A percentile compares a stretch with the other conserved stretches of the same genome.
These are phyloP conservation scores for Thaumetopoea pityocampa DNA, from an alignment of 1,140 invertebrate genomes.

Conservation along the genomic window DNA sequence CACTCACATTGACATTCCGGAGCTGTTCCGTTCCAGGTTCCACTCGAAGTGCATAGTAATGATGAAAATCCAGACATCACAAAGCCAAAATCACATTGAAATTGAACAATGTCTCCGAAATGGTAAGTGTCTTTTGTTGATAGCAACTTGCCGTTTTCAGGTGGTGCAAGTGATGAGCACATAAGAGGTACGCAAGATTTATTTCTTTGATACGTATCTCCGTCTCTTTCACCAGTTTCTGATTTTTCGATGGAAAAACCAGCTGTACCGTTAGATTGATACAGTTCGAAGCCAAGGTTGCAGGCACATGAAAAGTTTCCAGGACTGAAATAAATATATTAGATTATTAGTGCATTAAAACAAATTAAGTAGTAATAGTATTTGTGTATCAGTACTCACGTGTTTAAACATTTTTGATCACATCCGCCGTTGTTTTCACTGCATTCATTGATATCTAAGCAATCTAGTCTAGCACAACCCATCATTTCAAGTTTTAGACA, in stretches of 20 bases:
- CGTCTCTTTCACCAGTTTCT: slow-evolving; percentile 91
- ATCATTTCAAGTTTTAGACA: slow-evolving; percentile 95
- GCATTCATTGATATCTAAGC: slow-evolving; percentile 95
- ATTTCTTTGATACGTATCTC: slow-evolving; percentile 93
- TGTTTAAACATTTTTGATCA: slow-evolving; percentile 95
- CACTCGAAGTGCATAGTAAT: slow-evolving; percentile 91
- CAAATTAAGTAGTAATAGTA: slow-evolving; percentile 9
- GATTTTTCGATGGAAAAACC: slow-evolving; percentile 88
- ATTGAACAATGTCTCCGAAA: slow-evolving; percentile 92
- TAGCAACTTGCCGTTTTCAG: slow-evolving; percentile 93
- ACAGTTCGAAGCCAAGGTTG: slow-evolving; percentile 95
- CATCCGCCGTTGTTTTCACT: slow-evolving; percentile 92
- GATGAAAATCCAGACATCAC: slow-evolving; percentile 90
- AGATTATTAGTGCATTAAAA: slow-evolving; percentile 7
- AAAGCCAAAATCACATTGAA: slow-evolving; percentile 97
- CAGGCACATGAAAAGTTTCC: slow-evolving; percentile 93
- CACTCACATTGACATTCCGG: slow-evolving; percentile 93
- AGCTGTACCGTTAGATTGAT: slow-evolving; percentile 92
- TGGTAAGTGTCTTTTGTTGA: slow-evolving; percentile 89
- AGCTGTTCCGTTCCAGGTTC: slow-evolving; percentile 94
- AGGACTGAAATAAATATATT: slow-evolving; percentile 76
- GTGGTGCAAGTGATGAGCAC: slow-evolving; percentile 87
- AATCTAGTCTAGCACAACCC: slow-evolving; percentile 94
- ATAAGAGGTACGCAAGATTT: slow-evolving; percentile 96
- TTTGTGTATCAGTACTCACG: slow-evolving; percentile 50